A percentile compares a stretch with the other conserved stretches of the same genome.
Evolutionary conservation across 2,113 vertebrate genomes (phyloP).

Genomic region (Anarrhichthys ocellatus): DNA sequence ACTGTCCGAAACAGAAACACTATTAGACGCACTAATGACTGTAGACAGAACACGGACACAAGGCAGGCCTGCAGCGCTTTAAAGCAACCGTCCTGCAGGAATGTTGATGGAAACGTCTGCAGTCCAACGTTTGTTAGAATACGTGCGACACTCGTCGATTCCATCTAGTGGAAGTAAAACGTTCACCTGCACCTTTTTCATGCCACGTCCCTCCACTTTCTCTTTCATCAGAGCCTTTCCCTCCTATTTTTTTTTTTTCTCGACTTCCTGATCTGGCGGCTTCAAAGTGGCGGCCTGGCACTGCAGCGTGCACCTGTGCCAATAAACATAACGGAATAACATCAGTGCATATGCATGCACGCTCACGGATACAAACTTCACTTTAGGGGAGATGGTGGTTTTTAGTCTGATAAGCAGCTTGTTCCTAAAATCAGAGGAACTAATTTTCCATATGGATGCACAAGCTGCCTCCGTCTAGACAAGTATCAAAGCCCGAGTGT

Average conservation of each 20-base stretch:
- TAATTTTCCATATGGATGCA: slow-evolving; percentile 12
- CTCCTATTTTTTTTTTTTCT: slow-evolving; percentile 29
- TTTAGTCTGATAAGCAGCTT: not conserved
- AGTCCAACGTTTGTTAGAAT: slow-evolving; percentile 32
- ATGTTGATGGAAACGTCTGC: slow-evolving; percentile 39
- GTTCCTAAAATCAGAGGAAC: slow-evolving; percentile 14
- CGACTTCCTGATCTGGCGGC: slow-evolving; percentile 61
- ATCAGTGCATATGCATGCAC: slow-evolving; percentile 26
- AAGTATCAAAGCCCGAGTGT: slow-evolving; percentile 17
- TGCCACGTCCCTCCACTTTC: slow-evolving; percentile 26
- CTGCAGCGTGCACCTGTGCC: slow-evolving; percentile 67
- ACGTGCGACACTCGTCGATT: slow-evolving; percentile 24
- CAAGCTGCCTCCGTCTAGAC: slow-evolving; percentile 40
- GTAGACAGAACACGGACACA: slow-evolving; percentile 32
- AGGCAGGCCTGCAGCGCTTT: slow-evolving; percentile 20
- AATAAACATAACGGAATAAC: slow-evolving; percentile 65
- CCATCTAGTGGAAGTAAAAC: slow-evolving; percentile 59
- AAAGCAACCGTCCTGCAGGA: not conserved
- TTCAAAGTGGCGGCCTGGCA: slow-evolving; percentile 60
- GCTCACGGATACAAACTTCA: not conserved
- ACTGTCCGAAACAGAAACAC: slow-evolving; percentile 40
- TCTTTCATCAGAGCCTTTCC: slow-evolving; percentile 59
- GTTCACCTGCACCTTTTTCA: slow-evolving; percentile 34
- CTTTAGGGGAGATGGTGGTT: not conserved
- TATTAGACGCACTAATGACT: slow-evolving; percentile 40